These are phyloP conservation scores for Sminthopsis crassicaudata DNA, from an alignment of 2,113 vertebrate genomes.

Conservation along the genomic window DNA sequence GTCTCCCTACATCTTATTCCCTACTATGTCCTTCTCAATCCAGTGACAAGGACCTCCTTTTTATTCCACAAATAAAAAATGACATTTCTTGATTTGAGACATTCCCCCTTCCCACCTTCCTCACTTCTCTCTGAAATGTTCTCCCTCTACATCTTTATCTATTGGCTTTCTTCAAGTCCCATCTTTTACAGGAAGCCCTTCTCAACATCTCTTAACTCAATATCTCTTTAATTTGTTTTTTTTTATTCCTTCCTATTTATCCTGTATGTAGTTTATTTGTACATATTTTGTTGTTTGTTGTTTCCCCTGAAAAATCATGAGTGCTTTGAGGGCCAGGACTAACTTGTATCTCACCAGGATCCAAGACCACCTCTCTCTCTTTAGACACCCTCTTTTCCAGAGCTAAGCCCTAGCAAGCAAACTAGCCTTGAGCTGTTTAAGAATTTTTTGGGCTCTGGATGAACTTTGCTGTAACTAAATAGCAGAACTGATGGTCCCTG, in stretches of 20 bases:
- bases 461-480: too few species aligned
- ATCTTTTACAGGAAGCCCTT: not conserved
- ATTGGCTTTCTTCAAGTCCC: not conserved
- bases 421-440: too few species aligned
- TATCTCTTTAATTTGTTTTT: not conserved
- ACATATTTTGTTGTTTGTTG: not conserved
- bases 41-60: not conserved
- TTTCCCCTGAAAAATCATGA: not conserved
- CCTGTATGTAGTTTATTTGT: not conserved
- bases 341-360: not conserved
- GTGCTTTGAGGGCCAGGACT: not conserved
- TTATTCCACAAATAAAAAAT: not conserved
- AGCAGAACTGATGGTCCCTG: too few species aligned
- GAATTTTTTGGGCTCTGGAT: too few species aligned
- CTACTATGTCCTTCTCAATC: not conserved
- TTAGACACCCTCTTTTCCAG: too few species aligned
- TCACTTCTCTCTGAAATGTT: not conserved
- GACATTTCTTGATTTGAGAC: not conserved
- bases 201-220: not conserved
- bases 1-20: not conserved
- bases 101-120: not conserved
- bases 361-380: too few species aligned
- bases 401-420: too few species aligned
- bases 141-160: not conserved
- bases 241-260: not conserved